phyloP scores from a whole-genome alignment of 1,140 invertebrate genomes.

The Drosophila tropicalis region DNA sequence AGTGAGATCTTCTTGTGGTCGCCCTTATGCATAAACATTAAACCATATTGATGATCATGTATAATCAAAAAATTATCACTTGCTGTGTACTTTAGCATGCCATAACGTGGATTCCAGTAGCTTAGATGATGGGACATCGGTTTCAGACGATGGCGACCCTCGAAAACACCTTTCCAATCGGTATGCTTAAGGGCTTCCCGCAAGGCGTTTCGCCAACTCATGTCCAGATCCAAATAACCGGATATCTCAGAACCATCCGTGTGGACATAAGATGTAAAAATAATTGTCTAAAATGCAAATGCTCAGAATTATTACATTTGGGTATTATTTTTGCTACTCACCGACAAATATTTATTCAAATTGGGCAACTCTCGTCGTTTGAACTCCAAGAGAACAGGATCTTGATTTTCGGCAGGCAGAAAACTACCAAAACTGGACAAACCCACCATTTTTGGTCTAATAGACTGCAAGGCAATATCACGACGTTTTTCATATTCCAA shows the following conservation, averaged over 20 bases:
- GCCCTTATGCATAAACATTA: constrained; percentile 75
- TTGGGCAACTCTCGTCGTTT: constrained; percentile 62
- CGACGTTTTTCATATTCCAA: constrained; percentile 50
- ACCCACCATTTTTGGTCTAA: constrained; percentile 51
- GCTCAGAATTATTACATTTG: background rate
- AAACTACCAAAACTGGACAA: constrained; percentile 34
- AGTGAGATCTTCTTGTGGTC: constrained; percentile 74
- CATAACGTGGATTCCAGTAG: constrained; percentile 54
- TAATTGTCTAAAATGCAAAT: constrained; percentile 63
- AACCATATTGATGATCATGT: constrained; percentile 59
- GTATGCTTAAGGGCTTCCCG: constrained; percentile 24
- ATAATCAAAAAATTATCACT: constrained; percentile 71
- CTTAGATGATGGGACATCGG: constrained; percentile 66
- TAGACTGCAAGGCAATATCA: constrained; percentile 44
- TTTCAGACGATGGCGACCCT: constrained; percentile 35
- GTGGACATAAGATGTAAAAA: constrained; percentile 54
- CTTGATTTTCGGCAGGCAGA: constrained; percentile 31
- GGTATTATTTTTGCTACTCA: constrained; percentile 18
- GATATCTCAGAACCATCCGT: constrained; percentile 65
- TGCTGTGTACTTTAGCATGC: constrained; percentile 43
- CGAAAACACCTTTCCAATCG: constrained; percentile 64
- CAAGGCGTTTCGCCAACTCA: constrained; percentile 55
- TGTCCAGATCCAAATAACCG: constrained; percentile 72
- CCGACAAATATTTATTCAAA: constrained; percentile 62
- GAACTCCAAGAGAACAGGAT: constrained; percentile 64